phyloP scores from a whole-genome alignment of 2,797 vertebrate species.

The Cottoperca gobio region DNA sequence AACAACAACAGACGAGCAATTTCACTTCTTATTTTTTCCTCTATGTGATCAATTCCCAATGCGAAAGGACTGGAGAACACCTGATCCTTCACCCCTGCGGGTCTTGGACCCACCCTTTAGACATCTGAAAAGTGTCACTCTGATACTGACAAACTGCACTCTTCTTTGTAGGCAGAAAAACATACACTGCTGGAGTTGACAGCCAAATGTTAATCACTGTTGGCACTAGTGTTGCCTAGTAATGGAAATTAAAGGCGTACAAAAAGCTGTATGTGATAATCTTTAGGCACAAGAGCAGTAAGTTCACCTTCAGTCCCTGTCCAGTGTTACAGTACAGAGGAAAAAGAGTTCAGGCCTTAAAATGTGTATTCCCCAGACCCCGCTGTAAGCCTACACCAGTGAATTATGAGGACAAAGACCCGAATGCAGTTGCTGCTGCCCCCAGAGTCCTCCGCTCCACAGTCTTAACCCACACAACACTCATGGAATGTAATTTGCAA shows the following conservation, averaged over 20 bases:
- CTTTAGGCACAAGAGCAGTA: not conserved
- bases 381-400: slow-evolving; percentile 77
- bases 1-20: slow-evolving; percentile 30
- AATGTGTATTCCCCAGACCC: slow-evolving; percentile 52
- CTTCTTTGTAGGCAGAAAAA: slow-evolving; percentile 16
- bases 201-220: slow-evolving; percentile 14
- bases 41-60: slow-evolving; percentile 19
- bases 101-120: slow-evolving; percentile 22
- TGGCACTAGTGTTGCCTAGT: not conserved
- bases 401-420: slow-evolving; percentile 66
- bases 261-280: slow-evolving; percentile 1
- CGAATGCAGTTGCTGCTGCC: slow-evolving; percentile 48
- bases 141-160: slow-evolving; percentile 36
- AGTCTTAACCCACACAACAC: slow-evolving; percentile 63
- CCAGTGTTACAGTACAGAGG: slow-evolving; percentile 8
- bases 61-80: slow-evolving; percentile 13
- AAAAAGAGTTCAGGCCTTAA: slow-evolving; percentile 35
- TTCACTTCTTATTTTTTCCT: slow-evolving; percentile 23
- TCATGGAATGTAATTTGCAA: slow-evolving; percentile 71
- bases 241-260: not conserved
- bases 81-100: slow-evolving; percentile 58
- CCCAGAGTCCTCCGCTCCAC: slow-evolving; percentile 54
- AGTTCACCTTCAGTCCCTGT: slow-evolving; percentile 14
- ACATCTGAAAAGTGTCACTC: slow-evolving; percentile 37
- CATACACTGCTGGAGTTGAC: not conserved